Base-by-base conservation (phyloP, 2,797 vertebrate genomes). In the Merluccius polli region DNA sequence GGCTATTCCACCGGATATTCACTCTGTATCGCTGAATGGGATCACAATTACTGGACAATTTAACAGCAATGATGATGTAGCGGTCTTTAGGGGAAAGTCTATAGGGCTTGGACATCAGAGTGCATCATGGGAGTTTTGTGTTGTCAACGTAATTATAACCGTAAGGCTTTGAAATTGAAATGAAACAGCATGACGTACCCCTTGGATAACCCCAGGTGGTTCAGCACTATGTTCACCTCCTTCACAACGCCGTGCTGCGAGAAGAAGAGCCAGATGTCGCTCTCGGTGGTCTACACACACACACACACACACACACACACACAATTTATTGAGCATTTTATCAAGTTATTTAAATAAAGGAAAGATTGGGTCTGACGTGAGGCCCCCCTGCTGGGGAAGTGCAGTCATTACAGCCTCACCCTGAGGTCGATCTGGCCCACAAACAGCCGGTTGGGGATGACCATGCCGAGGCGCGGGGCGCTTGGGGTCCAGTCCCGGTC, bases 361-460 rank as follows among this genome's bases (percentile, higher is more conserved):
- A 65, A 24, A 12, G 27, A 24, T n/a, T n/a, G 11, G 63, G 29
- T 5, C 18, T 2, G 13, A 18, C 67, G 13, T 33, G 32, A 70
- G 0, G 4, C 11, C 18, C 18, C n/a, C n/a, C n/a, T n/a, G 0
- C 82, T 87, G 91, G 2, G 32, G 32, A 33, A 3, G 32, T 33
- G 32, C 36, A 38, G 36, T 38, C 1, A 38, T 38, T 12, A 4
- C 36, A 16, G 41, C 16, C 16, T 44, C 41, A 97, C 96, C 93
- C 91, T 94, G 85, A 90, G 88, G 89, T 95, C 94, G 71, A 97
- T 93, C 80, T 95, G 94, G 81, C 95, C 93, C 5, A 97, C 95
- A 88, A 96, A 97, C 80, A 97, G 93, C 21, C 95, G 92, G 89
- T 96, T 96, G 78, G 95, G 94, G 87, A 94, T 94, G 73, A 95